Evolutionary conservation across 2,113 vertebrate genomes (phyloP), one percentile per base, ranked within the genome.

Genomic region (Ivindomyrus marchei): DNA sequence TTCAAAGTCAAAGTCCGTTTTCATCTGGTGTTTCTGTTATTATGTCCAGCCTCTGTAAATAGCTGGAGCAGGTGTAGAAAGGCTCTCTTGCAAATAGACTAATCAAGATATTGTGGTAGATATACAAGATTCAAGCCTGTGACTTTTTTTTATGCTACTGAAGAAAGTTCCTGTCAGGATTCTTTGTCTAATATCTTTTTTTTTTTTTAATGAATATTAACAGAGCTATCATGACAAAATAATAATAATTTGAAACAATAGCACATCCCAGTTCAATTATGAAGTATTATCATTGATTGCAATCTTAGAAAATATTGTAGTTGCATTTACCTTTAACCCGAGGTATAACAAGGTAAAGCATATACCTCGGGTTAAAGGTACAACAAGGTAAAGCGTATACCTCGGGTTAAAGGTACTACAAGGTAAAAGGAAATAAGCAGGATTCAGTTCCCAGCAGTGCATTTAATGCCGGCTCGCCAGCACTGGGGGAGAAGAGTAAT

Each of bases 321-420:
- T 53, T 39, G 50, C 47, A 56, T 87, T 39, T 87, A 87, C 27
- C n/a, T 36, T 50, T 87, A 85, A 87, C 46, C 46, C 7, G 46
- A 56, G 47, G 50, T 53, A 39, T 27, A 87, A 21, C 47, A 17
- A 87, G 85, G 85, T 87, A 87, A n/a, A 87, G 46, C 46, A 46
- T 46, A 46, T 87, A 87, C 27, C n/a, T 36, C 27, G 0, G 49
- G 85, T 50, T 87, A 85, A 87, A 87, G n/a, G 85, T 53, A 39
- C n/a, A 87, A 36, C 47, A 17, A 56, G 85, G 85, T 87, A 87
- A 27, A 87, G 85, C 47, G 56, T 87, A 53, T 87, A 87, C 27
- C n/a, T 39, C 27, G 7, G 50, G 85, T 50, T 87, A 85, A 87
- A 87, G 47, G 85, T 56, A 39, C 27, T 56, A 39, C 49, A 19